These are phyloP conservation scores for Telmatochromis brachygnathus DNA, from an alignment of 2,113 vertebrate genomes.

Conservation along the genomic window DNA sequence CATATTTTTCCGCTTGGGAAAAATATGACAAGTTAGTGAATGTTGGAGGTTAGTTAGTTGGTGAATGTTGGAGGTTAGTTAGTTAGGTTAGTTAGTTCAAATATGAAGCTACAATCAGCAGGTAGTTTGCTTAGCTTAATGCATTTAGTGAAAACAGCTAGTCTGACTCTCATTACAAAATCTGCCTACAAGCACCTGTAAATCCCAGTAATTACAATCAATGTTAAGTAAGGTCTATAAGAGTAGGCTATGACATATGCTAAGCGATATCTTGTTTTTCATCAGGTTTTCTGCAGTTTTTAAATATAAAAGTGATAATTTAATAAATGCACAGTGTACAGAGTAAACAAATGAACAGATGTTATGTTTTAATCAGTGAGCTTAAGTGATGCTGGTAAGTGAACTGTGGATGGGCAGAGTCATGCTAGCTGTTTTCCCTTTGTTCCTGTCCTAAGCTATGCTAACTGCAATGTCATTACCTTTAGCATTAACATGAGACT, in stretches of 20 bases:
- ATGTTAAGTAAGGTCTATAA: neutral
- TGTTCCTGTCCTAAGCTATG: neutral
- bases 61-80: too few species aligned
- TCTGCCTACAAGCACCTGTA: neutral
- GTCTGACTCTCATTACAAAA: neutral
- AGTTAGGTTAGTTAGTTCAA: neutral
- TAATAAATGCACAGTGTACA: neutral
- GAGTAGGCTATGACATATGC: neutral
- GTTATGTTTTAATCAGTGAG: neutral
- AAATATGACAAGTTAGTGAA: too few species aligned
- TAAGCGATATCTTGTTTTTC: neutral
- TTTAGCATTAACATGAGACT: neutral
- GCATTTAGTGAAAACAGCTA: neutral
- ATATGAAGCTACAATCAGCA: neutral
- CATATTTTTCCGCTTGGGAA: neutral
- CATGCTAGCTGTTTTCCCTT: neutral
- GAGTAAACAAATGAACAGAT: neutral
- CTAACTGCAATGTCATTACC: neutral
- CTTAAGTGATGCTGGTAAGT: neutral
- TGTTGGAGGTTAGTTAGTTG: too few species aligned
- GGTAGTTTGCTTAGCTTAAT: neutral
- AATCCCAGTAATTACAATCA: neutral
- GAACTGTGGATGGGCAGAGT: neutral
- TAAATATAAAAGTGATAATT: neutral
- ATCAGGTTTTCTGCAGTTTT: neutral